Conservation (phyloP, 2,797 vertebrate species). For the Xenopus petersii region DNA sequence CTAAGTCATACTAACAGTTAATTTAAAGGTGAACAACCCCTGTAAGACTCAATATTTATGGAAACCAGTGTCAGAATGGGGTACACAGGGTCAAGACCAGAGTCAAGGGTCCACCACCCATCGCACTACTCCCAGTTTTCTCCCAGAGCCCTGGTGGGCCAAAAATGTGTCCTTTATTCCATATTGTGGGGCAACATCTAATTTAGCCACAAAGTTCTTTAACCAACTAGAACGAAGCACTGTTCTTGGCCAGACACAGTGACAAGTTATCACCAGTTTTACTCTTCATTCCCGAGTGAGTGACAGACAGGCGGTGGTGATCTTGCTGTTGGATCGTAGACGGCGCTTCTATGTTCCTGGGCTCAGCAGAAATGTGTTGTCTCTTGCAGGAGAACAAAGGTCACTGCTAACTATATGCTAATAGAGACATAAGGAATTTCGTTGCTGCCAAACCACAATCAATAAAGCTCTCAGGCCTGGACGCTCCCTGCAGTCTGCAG, state of each 20-base stretch:
- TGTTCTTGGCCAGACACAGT: background rate
- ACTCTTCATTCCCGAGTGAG: slow-evolving; percentile 13
- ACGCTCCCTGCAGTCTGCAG: background rate
- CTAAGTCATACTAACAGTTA: no score
- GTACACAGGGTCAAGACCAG: no score
- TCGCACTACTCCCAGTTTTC: no score
- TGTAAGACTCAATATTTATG: no score
- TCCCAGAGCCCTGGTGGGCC: no score
- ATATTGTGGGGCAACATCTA: no score
- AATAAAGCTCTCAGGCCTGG: slow-evolving; percentile 25
- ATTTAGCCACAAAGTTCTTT: no score
- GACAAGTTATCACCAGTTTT: background rate
- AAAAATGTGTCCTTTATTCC: no score
- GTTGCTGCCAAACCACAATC: slow-evolving; percentile 18
- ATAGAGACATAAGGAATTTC: slow-evolving; percentile 4
- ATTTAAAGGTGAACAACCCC: no score
- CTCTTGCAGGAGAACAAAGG: slow-evolving; percentile 35
- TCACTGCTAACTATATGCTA: slow-evolving; percentile 49
- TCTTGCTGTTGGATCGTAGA: background rate
- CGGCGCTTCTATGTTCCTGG: background rate
- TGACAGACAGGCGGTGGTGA: slow-evolving; percentile 6
- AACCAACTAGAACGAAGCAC: no score
- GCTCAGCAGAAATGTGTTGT: slow-evolving; percentile 45
- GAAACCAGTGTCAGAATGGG: no score
- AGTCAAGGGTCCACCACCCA: no score